Conservation (phyloP, 1,140 invertebrate species). For the Aplysia californica region DNA sequence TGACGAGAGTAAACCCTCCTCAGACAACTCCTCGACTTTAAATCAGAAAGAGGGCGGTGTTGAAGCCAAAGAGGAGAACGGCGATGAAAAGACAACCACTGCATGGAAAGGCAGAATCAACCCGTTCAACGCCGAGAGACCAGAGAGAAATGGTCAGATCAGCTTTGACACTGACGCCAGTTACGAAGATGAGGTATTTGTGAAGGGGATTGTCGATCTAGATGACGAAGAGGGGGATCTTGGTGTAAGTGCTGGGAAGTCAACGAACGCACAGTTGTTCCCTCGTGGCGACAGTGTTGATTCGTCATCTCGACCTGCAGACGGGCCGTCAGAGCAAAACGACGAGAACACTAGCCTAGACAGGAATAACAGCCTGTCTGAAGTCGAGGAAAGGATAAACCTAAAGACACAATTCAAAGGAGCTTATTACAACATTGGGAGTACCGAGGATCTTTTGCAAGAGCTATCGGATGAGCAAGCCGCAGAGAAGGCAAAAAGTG, state of each 20-base stretch:
- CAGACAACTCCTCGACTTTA: too few species aligned
- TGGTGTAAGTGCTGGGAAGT: too few species aligned
- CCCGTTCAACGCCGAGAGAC: not conserved
- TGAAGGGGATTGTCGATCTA: not conserved
- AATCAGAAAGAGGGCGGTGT: too few species aligned
- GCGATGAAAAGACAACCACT: not conserved
- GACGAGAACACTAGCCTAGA: too few species aligned
- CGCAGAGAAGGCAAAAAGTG: not conserved
- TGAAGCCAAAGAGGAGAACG: not conserved
- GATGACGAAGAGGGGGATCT: not conserved
- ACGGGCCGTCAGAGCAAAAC: too few species aligned
- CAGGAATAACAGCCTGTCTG: not conserved
- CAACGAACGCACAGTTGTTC: too few species aligned
- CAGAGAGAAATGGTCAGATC: not conserved
- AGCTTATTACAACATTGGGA: slow-evolving; percentile 23
- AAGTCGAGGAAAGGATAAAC: slow-evolving; percentile 15
- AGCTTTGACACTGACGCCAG: not conserved
- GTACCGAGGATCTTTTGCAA: slow-evolving; percentile 23
- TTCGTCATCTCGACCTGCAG: too few species aligned
- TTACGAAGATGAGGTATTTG: slow-evolving; percentile 8
- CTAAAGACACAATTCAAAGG: slow-evolving; percentile 24
- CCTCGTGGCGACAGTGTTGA: too few species aligned
- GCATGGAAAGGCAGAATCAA: not conserved
- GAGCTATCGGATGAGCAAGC: slow-evolving; percentile 8
- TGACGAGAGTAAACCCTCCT: too few species aligned